Evolutionary conservation across 2,113 vertebrate genomes (phyloP).

Genomic region (Perca fluviatilis): DNA sequence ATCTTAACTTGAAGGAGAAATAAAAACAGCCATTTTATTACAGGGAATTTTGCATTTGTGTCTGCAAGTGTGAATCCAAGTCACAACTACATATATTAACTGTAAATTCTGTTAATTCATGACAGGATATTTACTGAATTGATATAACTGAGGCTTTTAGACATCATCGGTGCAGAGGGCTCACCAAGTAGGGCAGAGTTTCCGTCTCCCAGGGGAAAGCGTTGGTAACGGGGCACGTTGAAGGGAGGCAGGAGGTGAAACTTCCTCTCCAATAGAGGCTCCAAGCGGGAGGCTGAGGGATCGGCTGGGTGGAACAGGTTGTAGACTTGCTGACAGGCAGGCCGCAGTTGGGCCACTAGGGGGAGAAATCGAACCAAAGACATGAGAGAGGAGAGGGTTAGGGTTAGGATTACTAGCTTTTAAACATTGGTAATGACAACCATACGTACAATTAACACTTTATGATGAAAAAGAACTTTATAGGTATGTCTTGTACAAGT

Average conservation of each 20-base stretch:
- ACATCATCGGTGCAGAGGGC: conserved; percentile 22
- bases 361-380: conserved; percentile 55
- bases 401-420: neutral
- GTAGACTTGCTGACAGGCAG: conserved; percentile 93
- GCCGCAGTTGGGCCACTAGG: conserved; percentile 88
- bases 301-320: conserved; percentile 95
- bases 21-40: conserved; percentile 4
- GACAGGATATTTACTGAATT: neutral
- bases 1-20: conserved; percentile 28
- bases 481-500: neutral
- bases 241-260: conserved; percentile 93
- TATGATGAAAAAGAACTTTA: neutral
- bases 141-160: neutral
- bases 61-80: conserved; percentile 32
- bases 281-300: conserved; percentile 94
- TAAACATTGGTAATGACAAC: neutral
- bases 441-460: neutral
- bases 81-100: neutral
- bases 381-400: conserved; percentile 21
- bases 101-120: neutral
- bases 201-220: conserved; percentile 92
- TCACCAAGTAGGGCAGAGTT: conserved; percentile 91
- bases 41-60: conserved; percentile 32
- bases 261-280: conserved; percentile 91
- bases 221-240: conserved; percentile 92